A percentile compares a stretch with the other conserved stretches of the same genome.
These are phyloP conservation scores for Akabosia matsudoensis DNA, from an alignment of 1,140 invertebrate species.

Conservation along the genomic window DNA sequence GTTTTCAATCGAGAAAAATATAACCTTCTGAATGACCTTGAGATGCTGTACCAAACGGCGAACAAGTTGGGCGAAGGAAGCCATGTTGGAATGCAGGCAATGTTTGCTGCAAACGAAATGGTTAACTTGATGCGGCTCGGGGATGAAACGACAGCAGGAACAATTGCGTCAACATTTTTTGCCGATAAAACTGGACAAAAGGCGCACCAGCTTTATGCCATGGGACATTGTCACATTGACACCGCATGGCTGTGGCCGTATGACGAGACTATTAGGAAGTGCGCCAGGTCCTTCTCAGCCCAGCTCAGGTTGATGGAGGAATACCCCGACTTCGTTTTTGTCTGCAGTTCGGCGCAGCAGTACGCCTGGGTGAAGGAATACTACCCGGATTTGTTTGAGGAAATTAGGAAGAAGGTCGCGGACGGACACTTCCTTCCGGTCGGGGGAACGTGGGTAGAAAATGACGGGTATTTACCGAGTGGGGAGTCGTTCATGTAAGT, in stretches of 20 bases:
- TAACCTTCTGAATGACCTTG: conserved; percentile 54
- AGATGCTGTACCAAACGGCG: conserved; percentile 50
- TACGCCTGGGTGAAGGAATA: conserved; percentile 58
- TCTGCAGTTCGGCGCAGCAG: conserved; percentile 60
- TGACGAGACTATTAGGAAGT: conserved; percentile 59
- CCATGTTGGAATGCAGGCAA: conserved; percentile 54
- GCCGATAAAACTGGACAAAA: conserved; percentile 54
- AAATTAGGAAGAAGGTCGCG: conserved; percentile 51
- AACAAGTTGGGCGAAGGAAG: conserved; percentile 49
- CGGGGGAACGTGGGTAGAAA: conserved; percentile 59
- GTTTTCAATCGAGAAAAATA: conserved; percentile 53
- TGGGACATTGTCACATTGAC: conserved; percentile 59
- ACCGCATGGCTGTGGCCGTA: conserved; percentile 61
- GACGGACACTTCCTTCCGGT: conserved; percentile 55
- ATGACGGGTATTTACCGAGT: conserved; percentile 57
- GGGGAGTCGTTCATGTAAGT: not conserved
- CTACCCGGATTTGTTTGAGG: conserved; percentile 55
- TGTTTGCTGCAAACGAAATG: conserved; percentile 57
- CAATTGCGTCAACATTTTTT: conserved; percentile 54
- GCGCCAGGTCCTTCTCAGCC: conserved; percentile 56
- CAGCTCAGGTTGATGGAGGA: conserved; percentile 56
- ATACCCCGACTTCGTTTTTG: conserved; percentile 56
- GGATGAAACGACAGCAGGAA: conserved; percentile 48
- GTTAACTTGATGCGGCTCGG: conserved; percentile 51
- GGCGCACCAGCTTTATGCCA: conserved; percentile 54